Conservation (phyloP, 2,113 vertebrate species). For the Dendrocopos noguchii region DNA sequence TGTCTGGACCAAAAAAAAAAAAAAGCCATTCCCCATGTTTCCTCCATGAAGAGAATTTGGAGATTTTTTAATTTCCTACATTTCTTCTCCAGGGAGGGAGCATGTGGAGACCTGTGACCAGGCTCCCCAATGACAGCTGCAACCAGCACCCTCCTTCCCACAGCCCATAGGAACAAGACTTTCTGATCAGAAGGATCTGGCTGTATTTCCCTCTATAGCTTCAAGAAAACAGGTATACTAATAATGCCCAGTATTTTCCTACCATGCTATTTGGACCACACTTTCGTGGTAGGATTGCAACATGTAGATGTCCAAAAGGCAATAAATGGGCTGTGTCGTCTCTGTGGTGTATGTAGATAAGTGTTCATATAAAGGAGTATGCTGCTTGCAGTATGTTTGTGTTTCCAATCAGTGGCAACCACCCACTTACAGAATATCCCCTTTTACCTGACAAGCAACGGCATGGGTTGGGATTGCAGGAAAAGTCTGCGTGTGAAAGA, state of each 20-base stretch:
- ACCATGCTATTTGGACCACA: background rate
- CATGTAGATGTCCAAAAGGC: background rate
- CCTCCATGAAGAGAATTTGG: background rate
- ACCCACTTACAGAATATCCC: background rate
- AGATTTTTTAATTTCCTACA: too few relatives aligned
- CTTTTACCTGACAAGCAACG: rapidly evolving
- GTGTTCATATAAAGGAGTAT: rapidly evolving
- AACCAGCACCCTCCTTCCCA: background rate
- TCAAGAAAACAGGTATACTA: background rate
- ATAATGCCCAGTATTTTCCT: background rate
- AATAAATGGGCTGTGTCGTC: rapidly evolving
- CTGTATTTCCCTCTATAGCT: background rate
- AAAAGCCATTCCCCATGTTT: background rate
- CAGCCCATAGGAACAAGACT: rapidly evolving
- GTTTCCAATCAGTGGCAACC: background rate
- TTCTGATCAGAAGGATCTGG: background rate
- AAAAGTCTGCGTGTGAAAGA: background rate
- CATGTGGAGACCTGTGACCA: rapidly evolving
- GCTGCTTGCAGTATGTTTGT: background rate
- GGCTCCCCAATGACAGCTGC: background rate
- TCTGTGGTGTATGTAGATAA: background rate
- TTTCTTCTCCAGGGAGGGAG: background rate
- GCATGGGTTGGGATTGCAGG: background rate
- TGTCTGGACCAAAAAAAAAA: background rate
- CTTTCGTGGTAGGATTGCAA: background rate